These are phyloP conservation scores for Drosophila lutescens DNA, from an alignment of 2,888 invertebrate genomes.

Conservation along the genomic window DNA sequence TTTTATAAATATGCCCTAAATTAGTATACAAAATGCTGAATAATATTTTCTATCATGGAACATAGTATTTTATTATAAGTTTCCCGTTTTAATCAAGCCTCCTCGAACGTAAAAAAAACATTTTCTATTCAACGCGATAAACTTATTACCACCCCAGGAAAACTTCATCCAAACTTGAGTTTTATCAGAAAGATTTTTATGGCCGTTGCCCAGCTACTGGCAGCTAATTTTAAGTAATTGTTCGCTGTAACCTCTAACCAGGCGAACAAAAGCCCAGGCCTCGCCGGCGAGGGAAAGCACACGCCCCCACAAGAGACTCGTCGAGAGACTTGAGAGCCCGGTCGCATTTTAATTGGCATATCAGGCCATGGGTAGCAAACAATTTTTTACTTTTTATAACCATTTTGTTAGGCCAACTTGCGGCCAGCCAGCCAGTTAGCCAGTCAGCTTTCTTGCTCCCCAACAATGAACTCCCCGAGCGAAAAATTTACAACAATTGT, in stretches of 20 bases:
- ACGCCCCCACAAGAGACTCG: slow-evolving; percentile 53
- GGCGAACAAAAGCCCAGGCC: slow-evolving; percentile 26
- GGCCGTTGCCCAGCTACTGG: slow-evolving; percentile 42
- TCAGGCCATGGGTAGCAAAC: slow-evolving; percentile 58
- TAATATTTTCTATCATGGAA: not conserved
- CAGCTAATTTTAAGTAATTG: slow-evolving; percentile 75
- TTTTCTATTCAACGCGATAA: slow-evolving; percentile 29
- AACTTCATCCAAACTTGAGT: slow-evolving; percentile 31
- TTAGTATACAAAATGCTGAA: not conserved
- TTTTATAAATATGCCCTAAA: no score
- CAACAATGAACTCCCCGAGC: slow-evolving; percentile 60
- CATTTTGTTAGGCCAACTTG: slow-evolving; percentile 64
- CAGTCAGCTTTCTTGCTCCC: slow-evolving; percentile 58
- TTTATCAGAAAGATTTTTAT: slow-evolving; percentile 34
- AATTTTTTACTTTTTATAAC: slow-evolving; percentile 61
- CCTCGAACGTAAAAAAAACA: slow-evolving; percentile 1
- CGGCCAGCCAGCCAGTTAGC: slow-evolving; percentile 31
- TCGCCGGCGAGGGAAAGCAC: slow-evolving; percentile 43
- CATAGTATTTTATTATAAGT: slow-evolving; percentile 2
- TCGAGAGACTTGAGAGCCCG: slow-evolving; percentile 42
- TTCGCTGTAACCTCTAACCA: slow-evolving; percentile 60
- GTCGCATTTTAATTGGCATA: slow-evolving; percentile 77
- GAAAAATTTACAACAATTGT: slow-evolving; percentile 74
- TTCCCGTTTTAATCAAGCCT: slow-evolving; percentile 13
- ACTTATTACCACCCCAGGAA: slow-evolving; percentile 26